A percentile compares a stretch with the other conserved stretches of the same genome.
These are phyloP conservation scores for Pseudoips prasinana DNA, from an alignment of 2,888 invertebrate genomes.

Conservation along the genomic window DNA sequence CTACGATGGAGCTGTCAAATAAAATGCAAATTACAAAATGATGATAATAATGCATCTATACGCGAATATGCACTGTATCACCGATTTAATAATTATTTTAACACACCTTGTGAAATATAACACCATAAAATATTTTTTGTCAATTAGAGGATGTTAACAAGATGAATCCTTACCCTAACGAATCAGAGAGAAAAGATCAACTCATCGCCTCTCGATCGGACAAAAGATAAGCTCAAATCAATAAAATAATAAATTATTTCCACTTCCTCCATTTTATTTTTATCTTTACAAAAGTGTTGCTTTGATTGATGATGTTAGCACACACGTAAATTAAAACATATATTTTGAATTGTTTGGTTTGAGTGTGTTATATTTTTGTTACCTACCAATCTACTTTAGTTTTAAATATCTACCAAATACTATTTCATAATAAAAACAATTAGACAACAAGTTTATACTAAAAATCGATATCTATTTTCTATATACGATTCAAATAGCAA, in stretches of 20 bases:
- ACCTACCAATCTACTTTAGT: too few relatives aligned
- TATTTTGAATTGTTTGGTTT: conserved; percentile 28
- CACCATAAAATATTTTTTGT: conserved; percentile 29
- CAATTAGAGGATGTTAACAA: conserved; percentile 47
- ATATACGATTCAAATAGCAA: too few relatives aligned
- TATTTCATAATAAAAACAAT: too few relatives aligned
- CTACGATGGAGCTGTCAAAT: too few relatives aligned
- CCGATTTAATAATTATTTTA: too few relatives aligned
- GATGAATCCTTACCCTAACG: conserved; percentile 43
- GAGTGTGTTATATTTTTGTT: conserved; percentile 7
- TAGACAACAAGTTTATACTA: too few relatives aligned
- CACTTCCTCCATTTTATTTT: conserved; percentile 67
- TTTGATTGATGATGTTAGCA: conserved; percentile 70
- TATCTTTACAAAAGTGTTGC: conserved; percentile 68
- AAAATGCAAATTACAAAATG: too few relatives aligned
- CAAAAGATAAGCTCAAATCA: conserved; percentile 73
- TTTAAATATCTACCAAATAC: too few relatives aligned
- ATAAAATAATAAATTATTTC: conserved; percentile 77
- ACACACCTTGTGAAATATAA: conserved; percentile 13
- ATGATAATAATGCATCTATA: too few relatives aligned
- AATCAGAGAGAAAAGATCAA: conserved; percentile 59
- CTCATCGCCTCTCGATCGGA: conserved; percentile 67
- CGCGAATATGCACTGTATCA: too few relatives aligned
- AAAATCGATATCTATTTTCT: too few relatives aligned
- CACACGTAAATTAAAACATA: conserved; percentile 34